Conservation (phyloP, 2,797 vertebrate species). For the Micrastur ruficollis region DNA sequence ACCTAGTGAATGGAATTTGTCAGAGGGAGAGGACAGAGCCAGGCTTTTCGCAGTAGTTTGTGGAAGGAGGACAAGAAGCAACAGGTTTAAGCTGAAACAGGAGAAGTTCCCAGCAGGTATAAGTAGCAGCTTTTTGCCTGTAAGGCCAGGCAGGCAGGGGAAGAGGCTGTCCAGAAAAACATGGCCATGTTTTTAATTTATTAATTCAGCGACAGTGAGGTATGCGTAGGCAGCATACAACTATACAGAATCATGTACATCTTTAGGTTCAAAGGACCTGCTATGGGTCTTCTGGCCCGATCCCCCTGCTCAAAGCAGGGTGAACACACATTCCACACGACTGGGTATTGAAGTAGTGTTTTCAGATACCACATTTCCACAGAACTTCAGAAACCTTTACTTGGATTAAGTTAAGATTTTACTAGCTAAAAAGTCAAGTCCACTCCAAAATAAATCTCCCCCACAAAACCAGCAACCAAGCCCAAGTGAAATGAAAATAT, state of each 20-base stretch:
- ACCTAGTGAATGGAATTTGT: not conserved
- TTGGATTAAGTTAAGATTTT: not conserved
- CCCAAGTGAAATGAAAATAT: not conserved
- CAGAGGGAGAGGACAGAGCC: not conserved
- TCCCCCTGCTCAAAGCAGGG: no score
- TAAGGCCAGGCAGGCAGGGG: not conserved
- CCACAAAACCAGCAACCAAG: not conserved
- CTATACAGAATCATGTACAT: not conserved
- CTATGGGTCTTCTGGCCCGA: not conserved
- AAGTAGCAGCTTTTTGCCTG: not conserved
- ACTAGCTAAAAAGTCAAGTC: not conserved
- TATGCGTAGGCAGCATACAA: not conserved
- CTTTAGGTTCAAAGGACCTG: not conserved
- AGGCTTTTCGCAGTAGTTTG: not conserved
- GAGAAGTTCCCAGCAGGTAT: not conserved
- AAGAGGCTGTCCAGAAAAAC: not conserved
- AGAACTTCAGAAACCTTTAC: not conserved
- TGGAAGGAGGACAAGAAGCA: not conserved
- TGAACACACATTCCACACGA: rapidly evolving
- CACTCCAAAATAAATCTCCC: not conserved
- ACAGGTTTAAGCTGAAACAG: no score
- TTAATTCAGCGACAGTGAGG: not conserved
- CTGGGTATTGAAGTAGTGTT: not conserved
- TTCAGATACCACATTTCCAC: not conserved
- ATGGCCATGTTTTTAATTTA: not conserved